A percentile compares a stretch with the other conserved stretches of the same genome.
These are phyloP conservation scores for Tetanocera ferruginea DNA, from an alignment of 2,888 invertebrate genomes.

Conservation along the genomic window DNA sequence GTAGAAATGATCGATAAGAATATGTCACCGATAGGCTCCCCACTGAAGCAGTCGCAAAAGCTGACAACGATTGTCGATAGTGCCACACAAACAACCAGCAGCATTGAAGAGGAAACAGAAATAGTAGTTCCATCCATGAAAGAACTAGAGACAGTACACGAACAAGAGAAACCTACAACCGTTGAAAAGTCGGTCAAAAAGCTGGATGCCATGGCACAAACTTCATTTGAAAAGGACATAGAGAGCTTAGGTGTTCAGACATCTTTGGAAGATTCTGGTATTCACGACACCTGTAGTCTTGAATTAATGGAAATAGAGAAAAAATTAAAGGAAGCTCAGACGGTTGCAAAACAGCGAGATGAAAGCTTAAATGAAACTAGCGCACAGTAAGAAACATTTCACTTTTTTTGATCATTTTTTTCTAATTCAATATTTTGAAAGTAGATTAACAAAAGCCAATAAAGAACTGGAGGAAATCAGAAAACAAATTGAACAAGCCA, in stretches of 20 bases:
- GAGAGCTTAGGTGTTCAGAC: slow-evolving; percentile 47
- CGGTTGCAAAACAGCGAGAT: slow-evolving; percentile 52
- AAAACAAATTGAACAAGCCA: slow-evolving; percentile 43
- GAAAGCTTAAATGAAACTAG: slow-evolving; percentile 53
- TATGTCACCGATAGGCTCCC: slow-evolving; percentile 62
- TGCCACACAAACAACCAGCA: not conserved
- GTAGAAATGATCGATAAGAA: slow-evolving; percentile 59
- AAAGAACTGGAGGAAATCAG: slow-evolving; percentile 58
- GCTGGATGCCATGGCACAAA: slow-evolving; percentile 48
- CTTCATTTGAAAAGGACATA: not conserved
- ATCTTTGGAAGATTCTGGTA: slow-evolving; percentile 39
- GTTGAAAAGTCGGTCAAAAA: slow-evolving; percentile 13
- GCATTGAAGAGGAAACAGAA: not conserved
- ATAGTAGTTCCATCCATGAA: not conserved
- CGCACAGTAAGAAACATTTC: slow-evolving; percentile 54
- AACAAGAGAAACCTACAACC: slow-evolving; percentile 18
- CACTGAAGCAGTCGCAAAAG: slow-evolving; percentile 43
- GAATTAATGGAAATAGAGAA: slow-evolving; percentile 40
- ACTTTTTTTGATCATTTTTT: not conserved
- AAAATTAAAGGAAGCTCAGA: slow-evolving; percentile 50
- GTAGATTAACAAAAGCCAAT: slow-evolving; percentile 58
- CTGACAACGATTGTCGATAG: not conserved
- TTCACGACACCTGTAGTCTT: slow-evolving; percentile 22
- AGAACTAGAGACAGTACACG: not conserved
- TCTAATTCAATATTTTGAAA: not conserved